Base-by-base conservation (phyloP, 35 echinoderm and acorn worm genomes). In the Acanthaster planci region DNA sequence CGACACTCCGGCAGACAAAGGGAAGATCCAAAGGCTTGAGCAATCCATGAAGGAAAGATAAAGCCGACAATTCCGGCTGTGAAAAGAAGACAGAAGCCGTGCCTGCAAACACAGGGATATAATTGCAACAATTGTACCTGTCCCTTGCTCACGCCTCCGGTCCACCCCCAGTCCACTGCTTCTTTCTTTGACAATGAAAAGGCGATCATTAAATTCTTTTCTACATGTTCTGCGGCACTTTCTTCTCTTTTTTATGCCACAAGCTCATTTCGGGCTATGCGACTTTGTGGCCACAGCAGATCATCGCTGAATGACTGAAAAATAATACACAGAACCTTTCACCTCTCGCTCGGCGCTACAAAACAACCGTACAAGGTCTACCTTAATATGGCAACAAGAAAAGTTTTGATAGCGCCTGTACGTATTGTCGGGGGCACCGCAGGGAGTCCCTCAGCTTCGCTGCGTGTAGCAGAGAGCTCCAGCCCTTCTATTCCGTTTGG, bases 81-180 rank as follows among this genome's bases (percentile, higher is more conserved):
- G 8, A 26, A 72, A 72, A 72, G 64, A 30, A 72, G 64, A 72
- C 64, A 72, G 64, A 72, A 30, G 64, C 64, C 22, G 64, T 14
- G n/a, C 16, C 7, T 72, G 23, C 30, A 72, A 26, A 26, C 64
- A 72, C 64, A 72, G 22, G 14, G 23, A 26, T 19, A 72, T 72
- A 72, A 72, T 72, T 72, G 30, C 64, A 72, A 72, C 64, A 72
- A 72, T 72, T 72, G 64, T 72, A 34, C 34, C 64, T 72, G 64
- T 60, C 57, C 64, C 60, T 26, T 26, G 23, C 64, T 72, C 64
- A 72, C 64, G 64, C 64, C 64, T 26, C 64, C 14, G 23, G 64
- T 72, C 64, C 64, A 72, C 64, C 64, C 30, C 64, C 64, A 72
- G 30, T 72, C 64, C 64, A 34, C 23, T 23, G 19, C 64, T 26